Base-by-base conservation (phyloP, 1,140 invertebrate genomes). In the Ephestia elutella region DNA sequence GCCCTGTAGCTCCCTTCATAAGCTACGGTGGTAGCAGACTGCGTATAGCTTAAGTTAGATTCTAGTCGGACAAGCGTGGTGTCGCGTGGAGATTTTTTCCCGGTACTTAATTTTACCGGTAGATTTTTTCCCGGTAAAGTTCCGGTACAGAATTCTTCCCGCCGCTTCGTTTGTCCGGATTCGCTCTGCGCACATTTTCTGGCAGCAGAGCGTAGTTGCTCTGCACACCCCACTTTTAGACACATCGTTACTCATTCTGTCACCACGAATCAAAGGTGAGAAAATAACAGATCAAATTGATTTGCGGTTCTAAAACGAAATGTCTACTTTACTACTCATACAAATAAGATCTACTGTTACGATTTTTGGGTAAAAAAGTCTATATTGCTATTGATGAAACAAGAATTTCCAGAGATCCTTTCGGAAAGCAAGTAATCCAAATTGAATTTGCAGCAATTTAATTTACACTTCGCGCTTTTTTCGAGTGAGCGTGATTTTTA, bases 211-310 rank as follows among this genome's bases (percentile, higher is more conserved):
- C n/a, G n/a, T n/a, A n/a, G n/a, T n/a, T n/a, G n/a, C n/a, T n/a
- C n/a, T n/a, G n/a, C n/a, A n/a, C n/a, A n/a, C n/a, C n/a, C n/a
- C n/a, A n/a, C n/a, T n/a, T n/a, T n/a, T n/a, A 62, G 61, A 44
- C 62, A 64, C 59, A 25, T 59, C 62, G 59, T 68, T 56, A 68
- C 21, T 68, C 66, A 68, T 68, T 62, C 53, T 68, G 66, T 59
- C 62, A 61, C 59, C 59, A 62, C 49, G 59, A 63, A 68, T 68
- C 66, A 62, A 54, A 57, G 59, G 59, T 65, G 57, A 35, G 38
- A 44, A 32, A 32, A 44, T 13, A 44, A 44, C 3, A 35, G 1
- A 44, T 17, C 0, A 2, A 10, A 15, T 15, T 13, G 5, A 44
- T 44, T 44, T 44, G 13, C 38, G n/a, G 10, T 44, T 15, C 2